These are phyloP conservation scores for Pongo pygmaeus DNA, from an alignment of 2,113 vertebrate genomes.

Conservation along the genomic window DNA sequence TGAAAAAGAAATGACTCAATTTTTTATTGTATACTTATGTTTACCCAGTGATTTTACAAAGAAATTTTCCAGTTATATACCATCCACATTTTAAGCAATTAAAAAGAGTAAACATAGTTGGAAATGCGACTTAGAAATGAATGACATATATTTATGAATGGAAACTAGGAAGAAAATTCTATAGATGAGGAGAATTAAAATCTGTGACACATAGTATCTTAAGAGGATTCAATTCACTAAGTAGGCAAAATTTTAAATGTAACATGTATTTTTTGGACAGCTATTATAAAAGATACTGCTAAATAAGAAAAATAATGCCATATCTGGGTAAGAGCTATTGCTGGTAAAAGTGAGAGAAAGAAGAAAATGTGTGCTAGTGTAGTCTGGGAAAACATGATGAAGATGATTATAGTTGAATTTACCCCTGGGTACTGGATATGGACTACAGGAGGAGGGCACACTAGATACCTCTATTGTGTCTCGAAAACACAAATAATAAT, in stretches of 20 bases:
- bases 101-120: not conserved
- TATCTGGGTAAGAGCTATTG: not conserved
- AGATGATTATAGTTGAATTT: constrained; percentile 45
- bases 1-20: not conserved
- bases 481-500: constrained; percentile 42
- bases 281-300: not conserved
- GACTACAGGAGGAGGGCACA: not conserved
- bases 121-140: constrained; percentile 23
- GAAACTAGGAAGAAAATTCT: constrained; percentile 42
- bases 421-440: not conserved
- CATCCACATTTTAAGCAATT: not conserved
- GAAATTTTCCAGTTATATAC: not conserved
- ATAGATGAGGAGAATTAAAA: not conserved
- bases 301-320: constrained; percentile 28
- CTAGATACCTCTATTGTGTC: not conserved
- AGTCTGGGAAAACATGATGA: constrained; percentile 5
- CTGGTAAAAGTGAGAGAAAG: not conserved
- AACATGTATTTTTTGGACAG: not conserved
- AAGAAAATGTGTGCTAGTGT: not conserved
- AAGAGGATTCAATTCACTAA: not conserved
- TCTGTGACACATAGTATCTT: not conserved
- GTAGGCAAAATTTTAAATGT: not conserved
- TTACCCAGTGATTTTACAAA: constrained; percentile 9
- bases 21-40: constrained; percentile 11
- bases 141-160: constrained; percentile 6